Evolutionary conservation across 1,140 invertebrate species (phyloP), one percentile per base, ranked within the genome.

Genomic region (Psilanteris sp.): DNA sequence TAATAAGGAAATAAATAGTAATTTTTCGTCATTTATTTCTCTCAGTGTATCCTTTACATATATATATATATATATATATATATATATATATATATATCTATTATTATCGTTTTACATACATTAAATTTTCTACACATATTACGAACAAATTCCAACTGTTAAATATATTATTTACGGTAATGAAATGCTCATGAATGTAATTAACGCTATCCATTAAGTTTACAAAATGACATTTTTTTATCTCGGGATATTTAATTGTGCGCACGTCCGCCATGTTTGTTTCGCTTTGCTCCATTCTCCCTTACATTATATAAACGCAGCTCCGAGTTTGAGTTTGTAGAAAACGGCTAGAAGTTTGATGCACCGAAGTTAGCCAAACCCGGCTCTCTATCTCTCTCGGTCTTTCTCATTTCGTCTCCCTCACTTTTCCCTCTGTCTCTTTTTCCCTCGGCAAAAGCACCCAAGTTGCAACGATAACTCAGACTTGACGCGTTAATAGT

Each of bases 401-500:
- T 32, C n/a, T 6, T 20, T n/a, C 31, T n/a, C n/a, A 15, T 13
- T 13, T 14, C 13, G 18, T 20, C 1, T 14, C 10, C 22, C 22
- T 37, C 29, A n/a, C n/a, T n/a, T 26, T 22, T 32, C n/a, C 8
- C 31, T n/a, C 31, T n/a, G n/a, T 24, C 18, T 13, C 22, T 22
- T 20, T 20, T 2, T 14, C 10, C 22, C 22, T 37, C 29, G 37
- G 20, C 24, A 9, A 70, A 61, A 70, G 54, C 43, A 10, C 8
- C 46, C 54, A 70, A 61, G 34, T 70, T 70, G 20, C 54, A 70
- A 52, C 66, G 66, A 70, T 70, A 70, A 70, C 46, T 70, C 54
- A 70, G 54, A 44, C 66, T 44, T 70, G 66, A 70, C 66, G 66
- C 31, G 22, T 44, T 70, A 70, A 70, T 70, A 70, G 66, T 70